phyloP scores from a whole-genome alignment of 2,113 vertebrate genomes.

The Dolichotis patagonum region DNA sequence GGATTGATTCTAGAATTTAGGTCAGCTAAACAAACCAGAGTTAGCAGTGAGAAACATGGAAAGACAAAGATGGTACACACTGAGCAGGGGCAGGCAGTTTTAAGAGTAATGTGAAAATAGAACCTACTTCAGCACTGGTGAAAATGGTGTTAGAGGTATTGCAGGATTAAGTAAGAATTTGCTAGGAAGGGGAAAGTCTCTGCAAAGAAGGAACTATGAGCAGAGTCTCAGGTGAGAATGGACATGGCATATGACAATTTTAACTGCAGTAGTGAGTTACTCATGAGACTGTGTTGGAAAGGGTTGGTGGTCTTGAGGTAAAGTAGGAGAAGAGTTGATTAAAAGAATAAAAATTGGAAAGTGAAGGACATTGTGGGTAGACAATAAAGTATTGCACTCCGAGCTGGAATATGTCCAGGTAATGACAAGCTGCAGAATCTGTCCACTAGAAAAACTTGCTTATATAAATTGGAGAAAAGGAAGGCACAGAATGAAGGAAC shows the following conservation, averaged over 20 bases:
- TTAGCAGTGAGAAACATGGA: not conserved
- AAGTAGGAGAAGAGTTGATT: not conserved
- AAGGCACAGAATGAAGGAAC: not conserved
- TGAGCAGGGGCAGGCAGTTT: not conserved
- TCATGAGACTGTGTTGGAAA: not conserved
- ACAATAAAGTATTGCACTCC: not conserved
- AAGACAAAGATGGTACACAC: not conserved
- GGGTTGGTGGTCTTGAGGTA: not conserved
- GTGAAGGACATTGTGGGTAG: not conserved
- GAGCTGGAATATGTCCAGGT: not conserved
- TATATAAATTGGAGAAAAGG: not conserved
- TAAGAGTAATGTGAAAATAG: constrained; percentile 21
- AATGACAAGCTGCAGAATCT: not conserved
- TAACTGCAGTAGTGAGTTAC: not conserved
- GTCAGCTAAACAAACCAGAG: not conserved
- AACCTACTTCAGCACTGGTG: not conserved
- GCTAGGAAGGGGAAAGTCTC: not conserved
- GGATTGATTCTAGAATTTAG: constrained; percentile 22
- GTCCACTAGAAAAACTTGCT: not conserved
- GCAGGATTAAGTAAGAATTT: not conserved
- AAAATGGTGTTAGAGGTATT: not conserved
- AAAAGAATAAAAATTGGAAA: not conserved
- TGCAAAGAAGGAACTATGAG: not conserved
- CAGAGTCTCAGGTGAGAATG: not conserved
- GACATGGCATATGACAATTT: not conserved